phyloP scores from a whole-genome alignment of 2,113 vertebrate genomes.

The Clarias gariepinus region DNA sequence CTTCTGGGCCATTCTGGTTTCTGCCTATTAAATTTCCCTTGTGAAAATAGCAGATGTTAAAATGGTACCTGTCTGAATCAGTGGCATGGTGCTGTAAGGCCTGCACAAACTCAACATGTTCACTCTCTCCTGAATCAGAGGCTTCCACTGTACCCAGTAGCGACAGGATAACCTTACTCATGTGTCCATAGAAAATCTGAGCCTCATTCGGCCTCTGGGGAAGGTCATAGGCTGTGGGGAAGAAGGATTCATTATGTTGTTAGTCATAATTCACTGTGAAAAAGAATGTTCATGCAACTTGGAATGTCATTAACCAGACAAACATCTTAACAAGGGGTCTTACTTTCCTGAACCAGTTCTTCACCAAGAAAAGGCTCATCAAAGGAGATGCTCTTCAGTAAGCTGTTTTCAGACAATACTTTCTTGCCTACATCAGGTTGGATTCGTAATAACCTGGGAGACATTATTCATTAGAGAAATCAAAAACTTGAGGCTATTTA shows the following conservation, averaged over 20 bases:
- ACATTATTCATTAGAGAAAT: background rate
- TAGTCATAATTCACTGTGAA: background rate
- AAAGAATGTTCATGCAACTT: background rate
- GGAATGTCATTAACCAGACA: background rate
- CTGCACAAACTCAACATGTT: conserved; percentile 57
- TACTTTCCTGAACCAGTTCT: conserved; percentile 76
- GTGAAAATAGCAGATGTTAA: background rate
- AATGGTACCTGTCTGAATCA: conserved; percentile 74
- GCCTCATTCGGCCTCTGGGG: conserved; percentile 81
- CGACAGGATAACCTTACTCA: conserved; percentile 82
- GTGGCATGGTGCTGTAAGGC: conserved; percentile 47
- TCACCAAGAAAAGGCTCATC: conserved; percentile 86
- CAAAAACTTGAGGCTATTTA: background rate
- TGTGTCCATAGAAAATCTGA: conserved; percentile 84
- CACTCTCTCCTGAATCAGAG: conserved; percentile 53
- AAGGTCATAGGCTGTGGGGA: conserved; percentile 78
- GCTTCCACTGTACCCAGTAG: conserved; percentile 72
- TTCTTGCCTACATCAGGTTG: conserved; percentile 71
- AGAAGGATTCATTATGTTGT: background rate
- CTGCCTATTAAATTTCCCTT: background rate
- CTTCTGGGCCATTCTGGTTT: background rate
- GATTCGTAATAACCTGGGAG: conserved; percentile 65
- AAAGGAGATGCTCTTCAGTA: conserved; percentile 80
- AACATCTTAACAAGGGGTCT: background rate
- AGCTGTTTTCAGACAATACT: conserved; percentile 79